Evolutionary conservation across 2,888 invertebrate species (phyloP), one percentile per base, ranked within the genome.

Genomic region (Willowsia nigromaculata): DNA sequence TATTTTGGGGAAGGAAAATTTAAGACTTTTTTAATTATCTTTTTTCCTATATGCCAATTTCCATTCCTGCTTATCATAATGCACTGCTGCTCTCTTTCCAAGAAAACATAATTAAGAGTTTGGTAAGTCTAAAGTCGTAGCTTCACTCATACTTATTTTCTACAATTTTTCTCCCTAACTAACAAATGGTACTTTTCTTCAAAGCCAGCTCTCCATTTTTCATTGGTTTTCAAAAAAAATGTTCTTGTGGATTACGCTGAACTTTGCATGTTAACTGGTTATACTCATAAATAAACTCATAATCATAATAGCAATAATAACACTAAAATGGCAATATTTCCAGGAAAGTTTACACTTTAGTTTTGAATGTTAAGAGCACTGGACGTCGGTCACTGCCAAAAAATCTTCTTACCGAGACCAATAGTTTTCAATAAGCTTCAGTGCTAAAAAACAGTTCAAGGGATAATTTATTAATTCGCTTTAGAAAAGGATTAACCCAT

Each of bases 251-350:
- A 18, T 18, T 53, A 53, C 7, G 7, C 53, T 5, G 18, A 40
- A 37, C 50, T 37, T 84, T 84, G 84, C 84, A 84, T 84, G 84
- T 40, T 53, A 33, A 37, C 22, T 22, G 40, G 27, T 56, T 37
- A 84, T 84, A 84, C 47, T 37, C 71, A 56, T 81, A 40, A 78
- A 71, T 76, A 76, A 50, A 47, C 27, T 9, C 50, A 53, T 76
- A 76, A 15, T 76, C 4, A 27, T 27, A 25, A 40, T 22, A 71
- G n/a, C n/a, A 40, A 18, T 71, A 40, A 37, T n/a, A 53, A 53
- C 15, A 22, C 18, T 15, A 53, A 18, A 2, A n/a, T n/a, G n/a
- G n/a, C n/a, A n/a, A 53, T 53, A 43, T 43, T 47, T 15, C 9
- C 11, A n/a, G 37, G 37, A 37, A 27, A 62, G n/a, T 43, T 74